Percentiles rank a stretch among this genome's conserved stretches.
phyloP scores from a whole-genome alignment of 2,797 vertebrate species.

The Vespertilio murinus region DNA sequence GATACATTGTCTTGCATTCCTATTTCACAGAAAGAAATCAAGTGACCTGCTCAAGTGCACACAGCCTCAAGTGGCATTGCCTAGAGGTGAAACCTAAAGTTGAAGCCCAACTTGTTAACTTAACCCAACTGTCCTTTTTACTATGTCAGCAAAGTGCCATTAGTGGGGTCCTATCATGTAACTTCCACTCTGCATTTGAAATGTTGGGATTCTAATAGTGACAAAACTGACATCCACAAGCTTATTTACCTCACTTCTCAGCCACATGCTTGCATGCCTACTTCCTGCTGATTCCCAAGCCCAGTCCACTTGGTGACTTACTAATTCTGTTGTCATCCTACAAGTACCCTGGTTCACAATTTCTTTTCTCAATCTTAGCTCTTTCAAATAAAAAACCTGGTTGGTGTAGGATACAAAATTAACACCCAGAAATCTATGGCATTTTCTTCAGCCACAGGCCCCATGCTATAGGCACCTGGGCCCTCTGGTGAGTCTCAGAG shows the following conservation, averaged over 20 bases:
- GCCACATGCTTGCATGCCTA: background rate
- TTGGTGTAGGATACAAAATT: no score
- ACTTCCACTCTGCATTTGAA: background rate
- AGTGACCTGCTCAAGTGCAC: background rate
- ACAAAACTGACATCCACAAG: background rate
- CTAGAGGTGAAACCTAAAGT: background rate
- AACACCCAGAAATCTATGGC: no score
- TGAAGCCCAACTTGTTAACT: background rate
- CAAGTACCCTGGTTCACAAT: background rate
- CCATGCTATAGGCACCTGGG: no score
- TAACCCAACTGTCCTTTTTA: background rate
- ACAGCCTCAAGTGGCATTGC: background rate
- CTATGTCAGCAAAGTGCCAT: background rate
- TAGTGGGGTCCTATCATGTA: fast-evolving
- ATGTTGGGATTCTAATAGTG: background rate
- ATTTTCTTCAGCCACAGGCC: no score
- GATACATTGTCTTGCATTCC: no score
- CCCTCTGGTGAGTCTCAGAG: no score
- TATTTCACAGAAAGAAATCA: background rate
- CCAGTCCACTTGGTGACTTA: background rate
- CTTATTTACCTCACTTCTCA: background rate
- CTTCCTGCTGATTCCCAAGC: background rate
- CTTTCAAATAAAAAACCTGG: background rate
- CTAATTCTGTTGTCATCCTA: background rate
- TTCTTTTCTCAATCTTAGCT: background rate